A percentile compares a stretch with the other conserved stretches of the same genome.
Evolutionary conservation across 2,888 invertebrate genomes (phyloP).

Genomic region (Cremastinae sp.): DNA sequence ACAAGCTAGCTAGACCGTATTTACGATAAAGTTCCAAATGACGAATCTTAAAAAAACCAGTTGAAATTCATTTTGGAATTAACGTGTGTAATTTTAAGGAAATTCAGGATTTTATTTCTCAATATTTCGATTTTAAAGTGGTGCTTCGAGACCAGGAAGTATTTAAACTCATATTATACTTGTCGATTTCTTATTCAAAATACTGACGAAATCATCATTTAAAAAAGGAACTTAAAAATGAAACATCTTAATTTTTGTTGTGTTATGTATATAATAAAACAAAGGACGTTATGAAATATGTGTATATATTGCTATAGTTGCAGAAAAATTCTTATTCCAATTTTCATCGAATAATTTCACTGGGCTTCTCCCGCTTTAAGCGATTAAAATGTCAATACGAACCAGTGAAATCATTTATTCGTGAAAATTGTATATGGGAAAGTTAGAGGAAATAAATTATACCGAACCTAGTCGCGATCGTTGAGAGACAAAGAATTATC

Average conservation of each 20-base stretch:
- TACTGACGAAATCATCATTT: not conserved
- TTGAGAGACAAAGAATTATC: conserved; percentile 6
- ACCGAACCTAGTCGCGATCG: conserved; percentile 28
- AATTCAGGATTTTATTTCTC: not conserved
- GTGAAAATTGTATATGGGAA: conserved; percentile 12
- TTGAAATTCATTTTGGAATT: conserved; percentile 3
- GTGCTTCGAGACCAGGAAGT: no score
- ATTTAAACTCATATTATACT: no score
- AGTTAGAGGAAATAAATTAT: conserved; percentile 27
- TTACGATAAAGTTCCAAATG: conserved; percentile 33
- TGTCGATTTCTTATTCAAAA: no score
- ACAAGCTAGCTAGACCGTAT: conserved; percentile 45
- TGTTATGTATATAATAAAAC: conserved; percentile 14
- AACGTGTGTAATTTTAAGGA: not conserved
- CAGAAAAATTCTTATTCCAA: conserved; percentile 13
- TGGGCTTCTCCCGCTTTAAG: not conserved
- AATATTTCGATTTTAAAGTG: no score
- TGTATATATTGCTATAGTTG: conserved; percentile 46
- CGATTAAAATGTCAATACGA: no score
- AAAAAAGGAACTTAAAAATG: not conserved
- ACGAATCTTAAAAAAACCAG: conserved; percentile 12
- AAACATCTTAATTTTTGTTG: not conserved
- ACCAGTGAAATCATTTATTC: conserved; percentile 26
- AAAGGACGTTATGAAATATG: conserved; percentile 26
- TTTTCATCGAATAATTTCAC: conserved; percentile 38